phyloP scores from a whole-genome alignment of 1,140 invertebrate genomes.

The Batillaria attramentaria region DNA sequence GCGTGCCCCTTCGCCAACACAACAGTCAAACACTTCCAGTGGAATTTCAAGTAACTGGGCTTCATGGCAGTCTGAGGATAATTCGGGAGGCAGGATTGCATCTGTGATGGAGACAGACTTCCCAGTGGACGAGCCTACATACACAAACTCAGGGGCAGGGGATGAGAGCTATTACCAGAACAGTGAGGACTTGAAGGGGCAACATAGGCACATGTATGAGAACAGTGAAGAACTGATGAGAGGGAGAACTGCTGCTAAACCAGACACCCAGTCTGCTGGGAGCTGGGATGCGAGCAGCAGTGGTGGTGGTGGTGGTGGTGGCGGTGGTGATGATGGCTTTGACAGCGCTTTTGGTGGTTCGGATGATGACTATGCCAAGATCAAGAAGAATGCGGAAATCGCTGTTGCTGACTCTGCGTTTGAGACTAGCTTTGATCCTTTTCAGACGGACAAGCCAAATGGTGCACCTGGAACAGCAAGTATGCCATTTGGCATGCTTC shows the following conservation, averaged over 20 bases:
- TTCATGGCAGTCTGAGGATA: too few relatives aligned
- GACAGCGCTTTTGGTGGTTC: neutral
- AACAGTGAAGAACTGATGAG: too few relatives aligned
- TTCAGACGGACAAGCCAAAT: neutral
- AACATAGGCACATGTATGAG: too few relatives aligned
- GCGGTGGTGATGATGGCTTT: neutral
- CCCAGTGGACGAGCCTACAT: too few relatives aligned
- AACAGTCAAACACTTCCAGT: too few relatives aligned
- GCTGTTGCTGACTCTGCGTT: neutral
- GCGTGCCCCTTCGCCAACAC: neutral
- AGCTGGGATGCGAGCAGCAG: neutral
- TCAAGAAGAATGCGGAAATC: neutral
- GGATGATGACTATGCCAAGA: conserved; percentile 1
- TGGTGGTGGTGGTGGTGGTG: neutral
- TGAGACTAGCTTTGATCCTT: conserved; percentile 22
- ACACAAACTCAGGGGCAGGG: too few relatives aligned
- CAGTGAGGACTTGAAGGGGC: too few relatives aligned
- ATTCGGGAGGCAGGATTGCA: too few relatives aligned
- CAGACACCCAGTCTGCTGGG: neutral
- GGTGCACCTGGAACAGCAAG: too few relatives aligned
- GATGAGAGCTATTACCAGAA: too few relatives aligned
- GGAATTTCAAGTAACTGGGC: neutral
- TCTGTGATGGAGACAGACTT: too few relatives aligned
- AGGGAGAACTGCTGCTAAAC: too few relatives aligned
- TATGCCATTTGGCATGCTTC: neutral